Conservation (phyloP, 1,140 invertebrate genomes). For the Drosophila seguyi region DNA sequence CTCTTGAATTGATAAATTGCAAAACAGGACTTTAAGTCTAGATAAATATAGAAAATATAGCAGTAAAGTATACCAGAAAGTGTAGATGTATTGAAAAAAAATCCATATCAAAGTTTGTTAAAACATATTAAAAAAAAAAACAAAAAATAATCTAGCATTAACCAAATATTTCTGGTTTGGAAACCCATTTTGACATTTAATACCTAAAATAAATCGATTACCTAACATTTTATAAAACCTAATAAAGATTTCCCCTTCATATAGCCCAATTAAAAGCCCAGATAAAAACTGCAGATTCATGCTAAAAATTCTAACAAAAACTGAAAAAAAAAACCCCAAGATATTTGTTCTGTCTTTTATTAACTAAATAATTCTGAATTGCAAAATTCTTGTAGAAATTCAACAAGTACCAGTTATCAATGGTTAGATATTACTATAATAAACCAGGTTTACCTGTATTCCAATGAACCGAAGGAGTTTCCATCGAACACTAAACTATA, state of each 20-base stretch:
- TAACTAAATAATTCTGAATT: neutral
- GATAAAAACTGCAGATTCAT: neutral
- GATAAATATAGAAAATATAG: neutral
- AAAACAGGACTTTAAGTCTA: neutral
- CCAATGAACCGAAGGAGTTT: neutral
- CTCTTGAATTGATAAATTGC: neutral
- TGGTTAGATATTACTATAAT: too few relatives aligned
- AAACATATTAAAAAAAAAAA: too few relatives aligned
- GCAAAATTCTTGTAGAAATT: neutral
- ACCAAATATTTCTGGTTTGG: too few relatives aligned
- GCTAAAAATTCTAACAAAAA: neutral
- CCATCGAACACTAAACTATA: conserved; percentile 4
- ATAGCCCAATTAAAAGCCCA: neutral
- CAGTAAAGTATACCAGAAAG: too few relatives aligned
- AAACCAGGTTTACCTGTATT: neutral
- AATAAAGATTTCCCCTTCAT: neutral
- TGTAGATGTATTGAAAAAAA: too few relatives aligned
- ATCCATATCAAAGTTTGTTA: too few relatives aligned
- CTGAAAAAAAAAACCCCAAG: too few relatives aligned
- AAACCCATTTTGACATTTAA: neutral
- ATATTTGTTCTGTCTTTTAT: too few relatives aligned
- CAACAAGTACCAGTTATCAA: too few relatives aligned
- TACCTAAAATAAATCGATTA: neutral
- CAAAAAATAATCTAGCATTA: too few relatives aligned
- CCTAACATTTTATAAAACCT: neutral